Base-by-base conservation (phyloP, 2,113 vertebrate species). In the Caloenas nicobarica region DNA sequence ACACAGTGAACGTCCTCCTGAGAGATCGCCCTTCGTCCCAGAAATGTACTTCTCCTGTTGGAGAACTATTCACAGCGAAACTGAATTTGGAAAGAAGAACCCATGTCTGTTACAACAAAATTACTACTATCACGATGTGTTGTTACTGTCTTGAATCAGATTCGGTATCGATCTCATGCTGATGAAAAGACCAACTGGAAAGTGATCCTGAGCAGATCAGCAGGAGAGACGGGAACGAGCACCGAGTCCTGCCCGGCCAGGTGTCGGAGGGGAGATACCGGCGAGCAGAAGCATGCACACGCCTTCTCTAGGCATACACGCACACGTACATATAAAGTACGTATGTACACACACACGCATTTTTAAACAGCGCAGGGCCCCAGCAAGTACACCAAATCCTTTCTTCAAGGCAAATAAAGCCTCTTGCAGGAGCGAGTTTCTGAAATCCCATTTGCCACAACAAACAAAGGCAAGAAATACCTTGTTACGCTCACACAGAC, bases 81-180 rank as follows among this genome's bases (percentile, higher is more conserved):
- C 0, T 0, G 0, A 56, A 44, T 42, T 0, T 0, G 10, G 46
- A 38, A 61, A 5, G 48, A 12, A 25, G 33, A 25, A 21, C 1
- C 60, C 4, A 0, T 25, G 13, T 3, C 8, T 5, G 53, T 6
- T 44, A 8, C 3, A 44, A 10, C 17, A 0, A 6, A 8, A 2
- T 10, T 33, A 25, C 2, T 1, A n/a, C n/a, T 7, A 44, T 3
- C 72, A 18, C 29, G 46, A 6, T 0, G 18, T 10, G 74, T 16
- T 13, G 15, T 5, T 60, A 40, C 33, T 70, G 54, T 14, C 58
- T 65, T 44, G 40, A 29, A 8, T 3, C 6, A 31, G 57, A 16
- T 7, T 21, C 7, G 7, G 1, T 3, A 8, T 2, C 5, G 4
- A 26, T 1, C 58, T 23, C 23, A 3, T 1, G 7, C 34, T 74